These are phyloP conservation scores for Grus americana DNA, from an alignment of 2,113 vertebrate genomes.

Conservation along the genomic window DNA sequence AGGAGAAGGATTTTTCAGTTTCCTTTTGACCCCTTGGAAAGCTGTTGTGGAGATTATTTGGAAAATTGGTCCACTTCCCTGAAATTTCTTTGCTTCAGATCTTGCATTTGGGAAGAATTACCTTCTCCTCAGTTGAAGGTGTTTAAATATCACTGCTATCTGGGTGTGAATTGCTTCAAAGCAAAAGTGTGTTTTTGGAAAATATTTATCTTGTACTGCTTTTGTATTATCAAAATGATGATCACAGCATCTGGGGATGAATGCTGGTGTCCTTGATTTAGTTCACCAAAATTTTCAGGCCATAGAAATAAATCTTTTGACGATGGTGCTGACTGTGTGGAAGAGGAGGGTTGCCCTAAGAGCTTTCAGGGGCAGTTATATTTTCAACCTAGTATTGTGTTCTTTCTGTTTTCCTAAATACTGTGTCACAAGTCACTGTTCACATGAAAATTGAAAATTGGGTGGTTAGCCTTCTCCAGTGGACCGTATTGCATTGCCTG, in stretches of 20 bases:
- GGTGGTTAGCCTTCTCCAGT: neutral
- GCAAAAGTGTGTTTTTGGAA: neutral
- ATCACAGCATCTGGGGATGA: neutral
- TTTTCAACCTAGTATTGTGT: neutral
- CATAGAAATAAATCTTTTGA: neutral
- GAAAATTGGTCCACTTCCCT: neutral
- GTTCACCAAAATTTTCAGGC: neutral
- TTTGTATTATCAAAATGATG: neutral
- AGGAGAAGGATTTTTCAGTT: neutral
- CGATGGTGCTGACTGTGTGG: neutral
- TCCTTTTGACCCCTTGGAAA: neutral
- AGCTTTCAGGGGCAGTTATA: neutral
- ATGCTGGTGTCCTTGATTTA: neutral
- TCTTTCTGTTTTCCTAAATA: too few relatives aligned
- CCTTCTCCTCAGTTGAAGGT: neutral
- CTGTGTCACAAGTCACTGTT: neutral
- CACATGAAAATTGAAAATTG: neutral
- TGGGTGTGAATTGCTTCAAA: neutral
- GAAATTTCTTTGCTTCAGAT: neutral
- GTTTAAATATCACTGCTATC: neutral
- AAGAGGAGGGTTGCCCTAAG: neutral
- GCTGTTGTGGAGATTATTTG: neutral
- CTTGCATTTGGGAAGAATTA: neutral
- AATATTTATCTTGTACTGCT: neutral
- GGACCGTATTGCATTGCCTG: neutral